Base-by-base conservation (phyloP, 2,888 invertebrate genomes). In the Cosmorhoe ocellata region DNA sequence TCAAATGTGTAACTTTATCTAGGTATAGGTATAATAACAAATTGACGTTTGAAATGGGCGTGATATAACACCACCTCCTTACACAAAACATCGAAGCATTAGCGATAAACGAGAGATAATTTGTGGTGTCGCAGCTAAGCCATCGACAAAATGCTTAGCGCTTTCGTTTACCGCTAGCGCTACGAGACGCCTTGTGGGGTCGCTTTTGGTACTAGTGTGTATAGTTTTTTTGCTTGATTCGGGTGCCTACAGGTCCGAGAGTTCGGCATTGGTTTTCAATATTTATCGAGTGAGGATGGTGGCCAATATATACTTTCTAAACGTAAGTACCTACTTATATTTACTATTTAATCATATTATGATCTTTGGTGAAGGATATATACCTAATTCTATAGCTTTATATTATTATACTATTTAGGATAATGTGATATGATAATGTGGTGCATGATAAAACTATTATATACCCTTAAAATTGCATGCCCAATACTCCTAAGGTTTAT, bases 311-410 rank as follows among this genome's bases (percentile, higher is more conserved):
- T 59, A 61, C 57, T 63, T 63, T 61, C 54, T 65, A 63, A 71
- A 74, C 60, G 82, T 84, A 79, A 83, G 83, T 84, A 34, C 34
- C n/a, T 33, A 33, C 13, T n/a, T 14, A 81, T 69, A 63, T 54
- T 5, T 24, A 63, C 61, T 74, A 73, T 67, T 71, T 59, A 77
- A 76, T 71, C 59, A 49, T 61, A 36, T 54, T 40, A 60, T 53
- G 54, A 51, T 64, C 59, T 57, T 45, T 45, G 69, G 69, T 74
- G 47, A 22, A 49, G 44, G 57, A 45, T 33, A 22, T 51, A 50
- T 36, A 32, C 47, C 32, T 47, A 44, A 47, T 5, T 3, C 18
- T 18, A 18, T 45, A 51, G 51, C 56, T 56, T 55, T 59, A 14
- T 36, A 38, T 18, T 12, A 34, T 27, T 43, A 7, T 24, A 22